Conservation (phyloP, 2,797 vertebrate genomes). For the Argya squamiceps region DNA sequence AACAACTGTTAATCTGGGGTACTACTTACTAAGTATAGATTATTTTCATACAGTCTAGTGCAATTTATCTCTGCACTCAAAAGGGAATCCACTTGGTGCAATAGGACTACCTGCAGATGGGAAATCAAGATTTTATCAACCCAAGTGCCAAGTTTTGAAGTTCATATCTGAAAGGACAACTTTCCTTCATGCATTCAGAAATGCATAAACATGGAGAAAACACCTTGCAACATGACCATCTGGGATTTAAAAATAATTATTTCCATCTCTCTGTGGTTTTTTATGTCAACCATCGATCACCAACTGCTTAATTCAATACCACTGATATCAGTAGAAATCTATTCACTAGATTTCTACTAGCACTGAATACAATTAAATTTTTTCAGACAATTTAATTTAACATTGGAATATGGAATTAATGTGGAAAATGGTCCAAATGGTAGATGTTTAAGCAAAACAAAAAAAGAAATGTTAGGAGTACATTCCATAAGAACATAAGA, state of each 20-base stretch:
- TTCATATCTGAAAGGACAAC: neutral
- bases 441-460: neutral
- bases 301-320: neutral
- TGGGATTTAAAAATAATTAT: neutral
- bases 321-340: neutral
- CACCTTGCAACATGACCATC: neutral
- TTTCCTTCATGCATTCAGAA: neutral
- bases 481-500: neutral
- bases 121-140: neutral
- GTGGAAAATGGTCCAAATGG: neutral
- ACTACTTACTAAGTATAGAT: neutral
- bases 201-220: neutral
- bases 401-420: neutral
- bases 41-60: neutral
- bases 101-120: neutral
- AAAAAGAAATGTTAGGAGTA: neutral
- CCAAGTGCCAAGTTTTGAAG: neutral
- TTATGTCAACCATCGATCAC: rapidly evolving
- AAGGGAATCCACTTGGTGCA: neutral
- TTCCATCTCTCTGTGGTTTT: neutral
- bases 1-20: neutral
- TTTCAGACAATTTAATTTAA: neutral
- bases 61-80: neutral
- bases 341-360: neutral
- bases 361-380: neutral